Evolutionary conservation across 2,888 invertebrate species (phyloP), one percentile per base, ranked within the genome.

Genomic region (Andricus curvator): DNA sequence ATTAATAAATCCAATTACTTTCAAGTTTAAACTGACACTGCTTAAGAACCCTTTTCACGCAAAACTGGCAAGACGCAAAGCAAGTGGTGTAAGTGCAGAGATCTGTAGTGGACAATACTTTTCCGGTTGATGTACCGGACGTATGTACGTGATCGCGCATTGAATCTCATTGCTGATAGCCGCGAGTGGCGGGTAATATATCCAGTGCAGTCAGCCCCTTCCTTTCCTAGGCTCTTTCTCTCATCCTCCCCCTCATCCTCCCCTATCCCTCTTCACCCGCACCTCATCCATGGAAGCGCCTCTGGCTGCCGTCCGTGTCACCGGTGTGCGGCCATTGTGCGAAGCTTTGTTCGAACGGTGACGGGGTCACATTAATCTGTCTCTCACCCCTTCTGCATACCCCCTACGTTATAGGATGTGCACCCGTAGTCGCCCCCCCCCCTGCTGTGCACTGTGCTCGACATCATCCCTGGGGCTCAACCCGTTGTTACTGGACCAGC

Each of bases 291-390:
- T 74, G 51, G 33, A 20, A 78, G 60, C 77, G 81, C 84, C 83
- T 82, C 87, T 84, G 84, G 87, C 84, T 86, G 82, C 82, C 87
- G 85, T 86, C 87, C 90, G 85, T 88, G 86, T 89, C 88, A 87
- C 89, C 87, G 87, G 87, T 88, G 88, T 86, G 86, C 87, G 85
- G 86, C 91, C 88, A 91, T 91, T 91, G 91, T 91, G 88, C 90
- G 85, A 88, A 89, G 91, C 91, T 91, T 91, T 91, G 91, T 91
- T 91, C 90, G 89, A 91, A 90, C 89, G 87, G 88, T 90, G 91
- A 91, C 90, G 90, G 90, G 89, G 89, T 90, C 90, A 89, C 91
- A 91, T 91, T 91, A 91, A 91, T 91, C 91, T 91, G 90, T 90
- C 91, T 88, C 88, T 89, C 89, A 86, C 88, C 89, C 89, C 88